phyloP scores from a whole-genome alignment of 2,888 invertebrate species.

The Luperina nickerlii region DNA sequence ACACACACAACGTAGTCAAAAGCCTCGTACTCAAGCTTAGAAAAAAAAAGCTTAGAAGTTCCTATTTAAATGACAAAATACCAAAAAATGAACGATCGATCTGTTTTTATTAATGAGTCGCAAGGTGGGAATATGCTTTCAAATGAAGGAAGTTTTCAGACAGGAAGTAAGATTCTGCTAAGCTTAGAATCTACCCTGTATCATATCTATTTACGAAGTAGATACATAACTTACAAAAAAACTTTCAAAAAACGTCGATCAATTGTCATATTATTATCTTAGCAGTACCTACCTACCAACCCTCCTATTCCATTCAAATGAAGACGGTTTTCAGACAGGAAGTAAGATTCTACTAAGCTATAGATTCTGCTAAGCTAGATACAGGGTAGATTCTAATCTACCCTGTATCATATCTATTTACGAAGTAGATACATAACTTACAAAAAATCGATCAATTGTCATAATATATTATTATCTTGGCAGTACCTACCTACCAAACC shows the following conservation, averaged over 20 bases:
- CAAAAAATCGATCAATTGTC: background rate
- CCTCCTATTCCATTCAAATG: background rate
- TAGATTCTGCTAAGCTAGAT: background rate
- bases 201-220: background rate
- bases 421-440: background rate
- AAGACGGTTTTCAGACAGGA: no score
- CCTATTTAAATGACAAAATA: background rate
- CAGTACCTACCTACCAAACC: background rate
- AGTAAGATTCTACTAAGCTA: no score
- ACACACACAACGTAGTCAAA: no score
- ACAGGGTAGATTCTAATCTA: no score
- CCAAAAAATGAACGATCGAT: background rate
- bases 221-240: background rate
- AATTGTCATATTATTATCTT: background rate
- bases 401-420: background rate
- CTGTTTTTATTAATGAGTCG: background rate
- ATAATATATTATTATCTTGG: no score
- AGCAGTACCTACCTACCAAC: background rate
- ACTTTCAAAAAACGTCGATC: background rate
- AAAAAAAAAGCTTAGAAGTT: no score
- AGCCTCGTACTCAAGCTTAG: no score
- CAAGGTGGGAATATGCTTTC: background rate
- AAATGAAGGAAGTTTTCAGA: background rate
- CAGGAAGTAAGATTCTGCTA: background rate
- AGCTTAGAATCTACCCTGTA: background rate